Evolutionary conservation across 2,797 vertebrate species (phyloP), one percentile per base, ranked within the genome.

Genomic region (Coranthus polyacanthus): DNA sequence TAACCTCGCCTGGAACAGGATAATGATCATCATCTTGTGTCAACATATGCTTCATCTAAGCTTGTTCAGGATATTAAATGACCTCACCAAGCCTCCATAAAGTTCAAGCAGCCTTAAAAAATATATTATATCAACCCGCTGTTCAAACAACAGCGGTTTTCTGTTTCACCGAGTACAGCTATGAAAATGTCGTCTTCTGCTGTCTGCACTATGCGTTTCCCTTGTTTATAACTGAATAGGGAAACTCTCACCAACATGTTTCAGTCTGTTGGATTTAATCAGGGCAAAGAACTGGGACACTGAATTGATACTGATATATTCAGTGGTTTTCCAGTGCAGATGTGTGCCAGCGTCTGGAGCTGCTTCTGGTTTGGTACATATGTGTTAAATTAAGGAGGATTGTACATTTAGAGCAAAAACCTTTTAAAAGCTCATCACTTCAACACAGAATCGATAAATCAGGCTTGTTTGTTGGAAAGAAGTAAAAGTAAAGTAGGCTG

Each of bases 51-150:
- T 61, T 65, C 12, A 43, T 21, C 13, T 38, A 0, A 49, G 34
- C 3, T 55, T 57, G 38, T 62, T 41, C 60, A 72, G 67, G 82
- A 83, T 82, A 77, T 85, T 77, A 73, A 64, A 72, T 61, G 50
- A 26, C 44, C 41, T 68, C 24, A 44, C 7, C 26, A 37, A 59
- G 26, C 32, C 24, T 6, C 47, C 29, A 51, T 72, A 58, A 57
- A 62, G 60, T 10, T 9, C 11, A 52, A n/a, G 26, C 46, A 16
- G 2, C 21, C 18, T 15, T 20, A 17, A 45, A 32, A 32, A 11
- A n/a, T 39, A 5, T 22, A 46, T 47, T 21, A 37, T 3, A 41
- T 1, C 15, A 26, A 13, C 65, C 17, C 1, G 43, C 51, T 73
- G 62, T 61, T 70, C 56, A 72, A 79, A 72, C 67, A 79, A 43